Conservation (phyloP, 2,888 invertebrate species). For the Caradrina kadenii region DNA sequence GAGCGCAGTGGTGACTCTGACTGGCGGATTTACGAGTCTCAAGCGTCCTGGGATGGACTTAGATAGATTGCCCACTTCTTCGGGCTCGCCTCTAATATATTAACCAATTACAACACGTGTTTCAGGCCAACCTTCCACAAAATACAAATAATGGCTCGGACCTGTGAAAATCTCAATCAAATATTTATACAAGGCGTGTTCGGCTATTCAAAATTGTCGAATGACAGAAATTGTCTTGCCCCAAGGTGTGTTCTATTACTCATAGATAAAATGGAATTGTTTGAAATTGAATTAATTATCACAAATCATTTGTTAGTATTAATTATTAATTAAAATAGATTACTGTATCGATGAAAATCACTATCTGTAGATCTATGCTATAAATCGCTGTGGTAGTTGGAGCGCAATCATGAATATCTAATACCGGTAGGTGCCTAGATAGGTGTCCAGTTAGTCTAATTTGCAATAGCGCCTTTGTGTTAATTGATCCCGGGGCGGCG, state of each 20-base stretch:
- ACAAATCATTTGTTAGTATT: conserved; percentile 61
- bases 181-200: conserved; percentile 36
- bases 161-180: conserved; percentile 26
- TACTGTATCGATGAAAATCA: conserved; percentile 62
- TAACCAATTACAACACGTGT: conserved; percentile 70
- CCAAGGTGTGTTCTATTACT: conserved; percentile 48
- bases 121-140: conserved; percentile 41
- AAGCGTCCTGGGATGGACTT: conserved; percentile 74
- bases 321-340: conserved; percentile 66
- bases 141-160: conserved; percentile 12
- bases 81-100: conserved; percentile 69
- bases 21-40: conserved; percentile 75
- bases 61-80: conserved; percentile 76
- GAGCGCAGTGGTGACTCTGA: conserved; percentile 72
- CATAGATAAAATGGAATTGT: conserved; percentile 56
- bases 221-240: conserved; percentile 30
- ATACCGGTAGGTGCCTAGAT: conserved; percentile 77
- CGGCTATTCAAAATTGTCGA: conserved; percentile 29
- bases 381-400: conserved; percentile 67
- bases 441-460: conserved; percentile 84
- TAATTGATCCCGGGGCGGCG: conserved; percentile 86
- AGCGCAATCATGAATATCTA: conserved; percentile 80
- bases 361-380: conserved; percentile 59
- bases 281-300: conserved; percentile 47
- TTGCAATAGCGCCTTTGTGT: conserved; percentile 87